phyloP scores from a whole-genome alignment of 2,797 vertebrate species.

The Channallabes apus region DNA sequence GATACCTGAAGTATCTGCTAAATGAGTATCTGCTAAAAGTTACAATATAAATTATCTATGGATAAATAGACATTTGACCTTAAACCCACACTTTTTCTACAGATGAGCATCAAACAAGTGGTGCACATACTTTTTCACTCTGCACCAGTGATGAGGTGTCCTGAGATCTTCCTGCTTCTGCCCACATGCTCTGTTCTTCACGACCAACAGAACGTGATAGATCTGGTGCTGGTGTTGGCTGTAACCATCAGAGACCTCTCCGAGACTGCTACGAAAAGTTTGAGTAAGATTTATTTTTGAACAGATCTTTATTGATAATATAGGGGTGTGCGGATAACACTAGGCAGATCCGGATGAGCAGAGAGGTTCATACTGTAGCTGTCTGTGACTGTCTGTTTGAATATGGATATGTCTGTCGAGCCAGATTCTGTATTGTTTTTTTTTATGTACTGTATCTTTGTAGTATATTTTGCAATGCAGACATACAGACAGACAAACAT shows the following conservation, averaged over 20 bases:
- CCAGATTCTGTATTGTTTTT: too few relatives aligned
- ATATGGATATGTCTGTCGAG: too few relatives aligned
- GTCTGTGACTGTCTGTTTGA: too few relatives aligned
- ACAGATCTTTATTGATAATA: not conserved
- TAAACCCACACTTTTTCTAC: not conserved
- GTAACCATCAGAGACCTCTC: slow-evolving; percentile 46
- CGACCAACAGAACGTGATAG: slow-evolving; percentile 58
- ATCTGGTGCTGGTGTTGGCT: slow-evolving; percentile 51
- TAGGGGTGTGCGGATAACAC: not conserved
- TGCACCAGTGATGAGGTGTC: slow-evolving; percentile 54
- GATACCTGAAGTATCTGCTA: not conserved
- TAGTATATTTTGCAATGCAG: too few relatives aligned
- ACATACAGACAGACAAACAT: too few relatives aligned
- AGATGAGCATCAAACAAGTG: slow-evolving; percentile 55
- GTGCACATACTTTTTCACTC: not conserved
- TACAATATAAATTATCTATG: not conserved
- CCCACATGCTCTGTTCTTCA: slow-evolving; percentile 64
- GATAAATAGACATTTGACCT: not conserved
- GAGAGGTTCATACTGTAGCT: too few relatives aligned
- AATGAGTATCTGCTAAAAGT: not conserved
- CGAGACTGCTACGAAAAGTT: slow-evolving; percentile 42
- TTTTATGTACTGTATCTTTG: too few relatives aligned
- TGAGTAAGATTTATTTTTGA: slow-evolving; percentile 62
- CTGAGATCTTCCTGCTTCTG: slow-evolving; percentile 69
- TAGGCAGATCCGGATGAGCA: too few relatives aligned